phyloP scores from a whole-genome alignment of 2,113 vertebrate species.

The Sarotherodon lohbergeri region DNA sequence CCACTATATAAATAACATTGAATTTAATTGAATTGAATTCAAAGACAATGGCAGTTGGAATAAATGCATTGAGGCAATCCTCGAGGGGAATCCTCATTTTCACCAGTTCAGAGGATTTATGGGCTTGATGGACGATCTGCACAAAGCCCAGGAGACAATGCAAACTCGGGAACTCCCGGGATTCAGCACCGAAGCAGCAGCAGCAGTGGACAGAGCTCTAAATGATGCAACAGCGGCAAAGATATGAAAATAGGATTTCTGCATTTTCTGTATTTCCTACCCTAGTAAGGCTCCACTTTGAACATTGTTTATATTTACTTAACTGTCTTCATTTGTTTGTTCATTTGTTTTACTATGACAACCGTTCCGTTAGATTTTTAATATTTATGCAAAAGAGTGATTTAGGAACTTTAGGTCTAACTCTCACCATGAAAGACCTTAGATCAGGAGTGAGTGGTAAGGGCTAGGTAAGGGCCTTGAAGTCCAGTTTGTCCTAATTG shows the following conservation, averaged over 20 bases:
- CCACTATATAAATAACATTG: neutral
- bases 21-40: accelerated
- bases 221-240: neutral
- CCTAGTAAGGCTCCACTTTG: neutral
- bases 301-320: neutral
- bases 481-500: neutral
- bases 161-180: neutral
- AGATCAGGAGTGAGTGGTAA: neutral
- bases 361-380: neutral
- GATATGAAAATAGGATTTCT: neutral
- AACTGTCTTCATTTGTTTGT: neutral
- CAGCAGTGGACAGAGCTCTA: neutral
- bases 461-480: neutral
- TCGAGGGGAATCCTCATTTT: neutral
- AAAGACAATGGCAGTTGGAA: neutral
- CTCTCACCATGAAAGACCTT: neutral
- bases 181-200: neutral
- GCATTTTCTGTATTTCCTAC: neutral
- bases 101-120: neutral
- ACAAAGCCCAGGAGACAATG: neutral
- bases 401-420: neutral
- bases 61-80: neutral
- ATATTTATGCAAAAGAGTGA: neutral
- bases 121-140: neutral
- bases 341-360: neutral